A percentile compares a stretch with the other conserved stretches of the same genome.
phyloP scores from a whole-genome alignment of 1,140 invertebrate genomes.

The Coenobita brevimanus region DNA sequence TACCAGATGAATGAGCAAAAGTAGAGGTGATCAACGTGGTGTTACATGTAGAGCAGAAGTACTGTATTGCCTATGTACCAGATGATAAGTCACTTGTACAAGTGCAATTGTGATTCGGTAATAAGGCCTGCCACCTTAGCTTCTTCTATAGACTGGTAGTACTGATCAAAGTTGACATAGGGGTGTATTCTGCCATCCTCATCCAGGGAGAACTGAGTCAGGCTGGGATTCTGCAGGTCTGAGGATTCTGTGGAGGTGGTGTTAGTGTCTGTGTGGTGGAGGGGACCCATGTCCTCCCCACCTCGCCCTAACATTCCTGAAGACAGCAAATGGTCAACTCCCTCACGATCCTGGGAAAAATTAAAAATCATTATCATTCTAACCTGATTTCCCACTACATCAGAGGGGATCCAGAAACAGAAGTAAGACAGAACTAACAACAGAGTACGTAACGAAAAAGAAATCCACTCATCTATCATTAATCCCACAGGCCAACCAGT shows the following conservation, averaged over 20 bases:
- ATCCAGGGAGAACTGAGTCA: constrained; percentile 74
- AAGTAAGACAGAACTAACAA: too few species aligned
- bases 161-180: constrained; percentile 90
- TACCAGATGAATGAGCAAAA: too few species aligned
- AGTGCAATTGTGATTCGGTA: constrained; percentile 57
- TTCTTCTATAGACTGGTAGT: constrained; percentile 83
- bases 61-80: too few species aligned
- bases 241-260: constrained; percentile 69
- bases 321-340: constrained; percentile 18
- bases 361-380: background rate
- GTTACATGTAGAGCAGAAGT: too few species aligned
- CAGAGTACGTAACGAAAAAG: too few species aligned
- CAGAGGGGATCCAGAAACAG: too few species aligned
- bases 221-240: constrained; percentile 65
- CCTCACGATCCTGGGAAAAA: background rate
- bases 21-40: too few species aligned
- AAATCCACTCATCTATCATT: too few species aligned
- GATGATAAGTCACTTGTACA: constrained; percentile 63
- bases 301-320: constrained; percentile 5
- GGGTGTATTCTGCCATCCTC: constrained; percentile 81
- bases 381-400: too few species aligned
- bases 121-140: constrained; percentile 71
- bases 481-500: too few species aligned
- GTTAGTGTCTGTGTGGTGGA: constrained; percentile 66
- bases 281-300: constrained; percentile 17